Conservation (phyloP, 2,888 invertebrate species). For the Chalcosyrphus nemorum region DNA sequence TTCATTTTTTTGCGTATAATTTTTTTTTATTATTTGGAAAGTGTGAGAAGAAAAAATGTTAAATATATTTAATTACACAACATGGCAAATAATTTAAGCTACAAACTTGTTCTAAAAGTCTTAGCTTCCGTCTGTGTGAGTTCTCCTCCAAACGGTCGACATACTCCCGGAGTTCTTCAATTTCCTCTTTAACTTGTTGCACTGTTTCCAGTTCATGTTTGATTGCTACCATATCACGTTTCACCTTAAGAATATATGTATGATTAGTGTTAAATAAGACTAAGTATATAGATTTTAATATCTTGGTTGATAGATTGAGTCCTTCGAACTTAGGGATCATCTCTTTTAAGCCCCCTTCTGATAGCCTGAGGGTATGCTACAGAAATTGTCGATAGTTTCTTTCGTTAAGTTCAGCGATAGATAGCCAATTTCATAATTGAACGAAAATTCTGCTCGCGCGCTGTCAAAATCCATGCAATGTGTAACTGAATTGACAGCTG, state of each 20-base stretch:
- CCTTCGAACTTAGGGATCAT: too few relatives aligned
- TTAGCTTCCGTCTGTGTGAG: slow-evolving; percentile 93
- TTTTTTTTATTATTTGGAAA: slow-evolving; percentile 49
- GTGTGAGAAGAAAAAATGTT: slow-evolving; percentile 72
- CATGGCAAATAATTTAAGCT: slow-evolving; percentile 82
- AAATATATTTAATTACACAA: slow-evolving; percentile 80
- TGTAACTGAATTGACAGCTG: too few relatives aligned
- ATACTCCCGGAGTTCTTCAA: slow-evolving; percentile 95
- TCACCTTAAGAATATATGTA: slow-evolving; percentile 84
- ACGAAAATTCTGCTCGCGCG: too few relatives aligned
- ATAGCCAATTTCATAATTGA: too few relatives aligned
- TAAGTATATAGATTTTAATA: too few relatives aligned
- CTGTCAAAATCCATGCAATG: too few relatives aligned
- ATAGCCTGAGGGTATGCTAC: too few relatives aligned
- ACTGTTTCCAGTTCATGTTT: slow-evolving; percentile 96
- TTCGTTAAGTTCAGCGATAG: too few relatives aligned
- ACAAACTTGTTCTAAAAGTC: slow-evolving; percentile 94
- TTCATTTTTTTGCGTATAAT: slow-evolving; percentile 46
- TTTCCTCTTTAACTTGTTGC: slow-evolving; percentile 97
- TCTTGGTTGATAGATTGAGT: too few relatives aligned
- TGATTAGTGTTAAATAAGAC: background rate
- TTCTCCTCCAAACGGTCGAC: slow-evolving; percentile 96
- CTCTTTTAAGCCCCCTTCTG: too few relatives aligned
- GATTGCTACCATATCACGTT: slow-evolving; percentile 97
- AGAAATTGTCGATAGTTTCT: too few relatives aligned